phyloP scores from a whole-genome alignment of 2,797 vertebrate genomes.

The Ceryle rudis region DNA sequence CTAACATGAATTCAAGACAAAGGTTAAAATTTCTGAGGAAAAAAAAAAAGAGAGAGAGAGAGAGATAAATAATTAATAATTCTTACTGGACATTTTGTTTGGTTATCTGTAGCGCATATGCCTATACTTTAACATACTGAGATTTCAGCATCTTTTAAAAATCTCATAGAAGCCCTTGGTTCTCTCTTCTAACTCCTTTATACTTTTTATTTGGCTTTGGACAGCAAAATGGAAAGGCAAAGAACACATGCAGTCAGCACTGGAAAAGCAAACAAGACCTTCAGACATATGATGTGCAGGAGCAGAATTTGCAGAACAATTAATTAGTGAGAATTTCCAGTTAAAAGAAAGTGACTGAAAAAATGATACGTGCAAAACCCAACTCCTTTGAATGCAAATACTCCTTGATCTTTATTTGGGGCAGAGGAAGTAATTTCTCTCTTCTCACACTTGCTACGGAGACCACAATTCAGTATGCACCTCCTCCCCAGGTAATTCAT shows the following conservation, averaged over 20 bases:
- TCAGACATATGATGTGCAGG: neutral
- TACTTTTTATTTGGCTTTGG: neutral
- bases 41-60: neutral
- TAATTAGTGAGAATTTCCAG: constrained; percentile 45
- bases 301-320: constrained; percentile 12
- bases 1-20: neutral
- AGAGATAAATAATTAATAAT: neutral
- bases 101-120: neutral
- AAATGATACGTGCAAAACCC: neutral
- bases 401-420: constrained; percentile 53
- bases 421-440: constrained; percentile 46
- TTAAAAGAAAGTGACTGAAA: constrained; percentile 49
- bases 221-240: neutral
- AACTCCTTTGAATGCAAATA: constrained; percentile 37
- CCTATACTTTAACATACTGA: neutral
- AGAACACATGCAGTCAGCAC: neutral
- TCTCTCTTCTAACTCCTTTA: neutral
- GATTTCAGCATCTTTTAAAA: neutral
- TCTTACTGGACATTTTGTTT: neutral
- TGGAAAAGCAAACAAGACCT: neutral
- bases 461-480: neutral
- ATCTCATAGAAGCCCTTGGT: neutral
- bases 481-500: constrained; percentile 43
- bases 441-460: constrained; percentile 32
- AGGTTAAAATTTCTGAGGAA: neutral